These are phyloP conservation scores for Drosophila orosa DNA, from an alignment of 1,140 invertebrate species.

Conservation along the genomic window DNA sequence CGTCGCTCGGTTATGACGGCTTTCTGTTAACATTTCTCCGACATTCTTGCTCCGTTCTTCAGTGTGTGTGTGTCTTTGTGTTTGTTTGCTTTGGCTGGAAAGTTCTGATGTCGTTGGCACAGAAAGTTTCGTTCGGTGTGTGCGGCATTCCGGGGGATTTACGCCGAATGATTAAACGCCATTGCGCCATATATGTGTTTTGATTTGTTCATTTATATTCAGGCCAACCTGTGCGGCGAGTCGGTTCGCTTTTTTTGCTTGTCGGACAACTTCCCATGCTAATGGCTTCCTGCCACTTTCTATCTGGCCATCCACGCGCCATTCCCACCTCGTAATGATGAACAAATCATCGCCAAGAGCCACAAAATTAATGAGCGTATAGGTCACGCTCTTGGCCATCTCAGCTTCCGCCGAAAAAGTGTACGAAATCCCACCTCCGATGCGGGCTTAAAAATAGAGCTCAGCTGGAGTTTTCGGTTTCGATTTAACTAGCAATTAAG, in stretches of 20 bases:
- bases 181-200: constrained; percentile 61
- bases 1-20: constrained; percentile 37
- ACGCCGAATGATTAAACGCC: constrained; percentile 40
- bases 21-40: constrained; percentile 51
- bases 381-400: constrained; percentile 68
- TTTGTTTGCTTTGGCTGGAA: constrained; percentile 44
- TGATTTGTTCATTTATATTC: constrained; percentile 72
- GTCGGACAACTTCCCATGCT: constrained; percentile 56
- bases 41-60: constrained; percentile 22
- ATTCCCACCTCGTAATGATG: constrained; percentile 40
- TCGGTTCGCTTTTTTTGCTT: constrained; percentile 26
- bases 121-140: constrained; percentile 59
- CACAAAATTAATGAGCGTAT: constrained; percentile 61
- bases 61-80: constrained; percentile 4
- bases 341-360: constrained; percentile 57
- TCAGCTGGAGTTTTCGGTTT: constrained; percentile 47
- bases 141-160: constrained; percentile 40
- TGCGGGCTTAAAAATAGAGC: constrained; percentile 54
- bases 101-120: constrained; percentile 50
- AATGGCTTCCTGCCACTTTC: constrained; percentile 61
- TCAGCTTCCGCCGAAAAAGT: constrained; percentile 58
- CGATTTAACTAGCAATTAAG: constrained; percentile 59
- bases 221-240: constrained; percentile 35
- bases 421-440: constrained; percentile 51
- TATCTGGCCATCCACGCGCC: constrained; percentile 50